These are phyloP conservation scores for Phylloscopus whistleri DNA, from an alignment of 2,113 vertebrate genomes.

Conservation along the genomic window DNA sequence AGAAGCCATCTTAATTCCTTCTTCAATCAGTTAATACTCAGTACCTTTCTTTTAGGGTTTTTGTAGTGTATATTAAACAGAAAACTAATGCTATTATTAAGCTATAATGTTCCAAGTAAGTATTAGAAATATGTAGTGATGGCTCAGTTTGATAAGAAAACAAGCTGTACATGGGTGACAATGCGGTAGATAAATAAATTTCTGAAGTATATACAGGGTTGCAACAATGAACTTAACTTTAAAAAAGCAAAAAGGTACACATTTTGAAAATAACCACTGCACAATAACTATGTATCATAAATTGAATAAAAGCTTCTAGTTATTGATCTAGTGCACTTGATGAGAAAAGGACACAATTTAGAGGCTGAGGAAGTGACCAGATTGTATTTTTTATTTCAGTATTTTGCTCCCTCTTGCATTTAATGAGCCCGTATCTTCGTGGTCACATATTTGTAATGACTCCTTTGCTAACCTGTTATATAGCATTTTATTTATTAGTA, in stretches of 20 bases:
- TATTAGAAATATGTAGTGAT: background rate
- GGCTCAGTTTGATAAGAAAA: background rate
- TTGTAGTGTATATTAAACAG: background rate
- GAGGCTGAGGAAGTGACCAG: background rate
- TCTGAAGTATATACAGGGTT: background rate
- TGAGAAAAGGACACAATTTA: background rate
- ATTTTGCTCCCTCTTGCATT: background rate
- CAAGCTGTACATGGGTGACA: background rate
- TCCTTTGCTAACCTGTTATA: background rate
- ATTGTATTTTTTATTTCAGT: background rate
- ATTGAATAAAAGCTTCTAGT: background rate
- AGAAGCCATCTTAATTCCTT: background rate
- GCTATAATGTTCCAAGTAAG: background rate
- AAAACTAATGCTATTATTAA: background rate
- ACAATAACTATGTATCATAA: background rate
- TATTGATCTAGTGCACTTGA: background rate
- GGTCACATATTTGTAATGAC: background rate
- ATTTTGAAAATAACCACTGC: background rate
- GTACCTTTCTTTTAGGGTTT: background rate
- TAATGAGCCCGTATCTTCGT: background rate
- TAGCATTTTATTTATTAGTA: background rate
- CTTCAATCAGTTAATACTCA: background rate
- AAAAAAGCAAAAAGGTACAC: background rate
- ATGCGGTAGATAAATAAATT: background rate
- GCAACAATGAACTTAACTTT: background rate